Evolutionary conservation across 2,888 invertebrate species (phyloP).

Genomic region (Hymenopus coronatus): DNA sequence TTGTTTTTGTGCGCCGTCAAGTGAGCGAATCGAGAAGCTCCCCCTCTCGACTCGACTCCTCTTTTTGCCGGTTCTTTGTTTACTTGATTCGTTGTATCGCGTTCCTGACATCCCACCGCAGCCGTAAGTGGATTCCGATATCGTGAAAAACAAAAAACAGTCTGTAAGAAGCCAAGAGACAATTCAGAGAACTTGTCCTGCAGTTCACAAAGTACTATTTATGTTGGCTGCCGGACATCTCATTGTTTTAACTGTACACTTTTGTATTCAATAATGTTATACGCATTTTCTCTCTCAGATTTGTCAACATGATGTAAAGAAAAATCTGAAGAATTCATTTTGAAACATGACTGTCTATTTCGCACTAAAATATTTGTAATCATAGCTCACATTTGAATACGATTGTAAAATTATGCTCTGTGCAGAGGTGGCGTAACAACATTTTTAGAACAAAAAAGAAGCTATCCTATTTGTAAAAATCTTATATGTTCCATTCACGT

Average conservation of each 20-base stretch:
- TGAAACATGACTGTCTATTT: too few relatives aligned
- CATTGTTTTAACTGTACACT: neutral
- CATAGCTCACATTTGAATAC: too few relatives aligned
- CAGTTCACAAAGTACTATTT: neutral
- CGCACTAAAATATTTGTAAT: too few relatives aligned
- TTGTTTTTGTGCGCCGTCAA: neutral
- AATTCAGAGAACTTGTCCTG: neutral
- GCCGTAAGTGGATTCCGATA: neutral
- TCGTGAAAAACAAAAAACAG: neutral
- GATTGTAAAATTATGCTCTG: too few relatives aligned
- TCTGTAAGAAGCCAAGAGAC: neutral
- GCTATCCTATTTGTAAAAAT: too few relatives aligned
- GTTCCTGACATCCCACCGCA: neutral
- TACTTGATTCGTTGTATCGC: neutral
- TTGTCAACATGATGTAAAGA: too few relatives aligned
- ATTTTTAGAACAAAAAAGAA: too few relatives aligned
- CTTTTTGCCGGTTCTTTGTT: neutral
- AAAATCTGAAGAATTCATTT: too few relatives aligned
- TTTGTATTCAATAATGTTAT: too few relatives aligned
- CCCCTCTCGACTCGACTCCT: neutral
- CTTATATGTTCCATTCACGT: too few relatives aligned
- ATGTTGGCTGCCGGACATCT: neutral
- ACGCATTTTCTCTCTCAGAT: too few relatives aligned
- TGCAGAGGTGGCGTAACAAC: too few relatives aligned
- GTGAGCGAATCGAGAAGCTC: neutral